A percentile compares a stretch with the other conserved stretches of the same genome.
These are phyloP conservation scores for Helarctos malayanus DNA, from an alignment of 2,797 vertebrate species.

Conservation along the genomic window DNA sequence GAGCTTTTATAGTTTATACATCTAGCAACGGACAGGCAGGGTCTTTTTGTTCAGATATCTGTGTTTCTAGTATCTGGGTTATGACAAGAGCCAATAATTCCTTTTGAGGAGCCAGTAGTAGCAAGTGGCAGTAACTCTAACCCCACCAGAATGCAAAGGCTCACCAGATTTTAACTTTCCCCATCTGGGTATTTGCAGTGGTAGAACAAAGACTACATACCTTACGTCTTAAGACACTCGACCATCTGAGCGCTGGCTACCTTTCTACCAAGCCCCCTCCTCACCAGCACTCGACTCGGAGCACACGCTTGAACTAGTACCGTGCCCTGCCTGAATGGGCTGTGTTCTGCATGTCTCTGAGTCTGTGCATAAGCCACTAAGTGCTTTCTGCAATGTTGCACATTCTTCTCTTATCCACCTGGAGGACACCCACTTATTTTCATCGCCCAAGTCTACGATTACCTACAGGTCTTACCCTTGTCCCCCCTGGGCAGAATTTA, in stretches of 20 bases:
- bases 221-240: not conserved
- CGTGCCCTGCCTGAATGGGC: not conserved
- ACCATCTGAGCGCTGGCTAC: not conserved
- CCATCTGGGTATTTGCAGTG: not conserved
- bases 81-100: slow-evolving; percentile 4
- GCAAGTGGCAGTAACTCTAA: not conserved
- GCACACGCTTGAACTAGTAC: too few relatives aligned
- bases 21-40: not conserved
- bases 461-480: not conserved
- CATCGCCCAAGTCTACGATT: not conserved
- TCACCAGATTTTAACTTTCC: not conserved
- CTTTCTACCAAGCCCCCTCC: not conserved
- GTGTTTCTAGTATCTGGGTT: not conserved
- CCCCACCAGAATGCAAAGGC: not conserved
- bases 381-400: not conserved
- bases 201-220: not conserved
- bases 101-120: not conserved
- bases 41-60: slow-evolving; percentile 50
- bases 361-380: not conserved
- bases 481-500: not conserved
- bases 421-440: not conserved
- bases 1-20: not conserved
- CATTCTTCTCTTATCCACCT: not conserved
- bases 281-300: not conserved
- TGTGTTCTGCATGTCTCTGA: not conserved